Conservation (phyloP, 2,797 vertebrate genomes). For the Ctenopoma multispine region DNA sequence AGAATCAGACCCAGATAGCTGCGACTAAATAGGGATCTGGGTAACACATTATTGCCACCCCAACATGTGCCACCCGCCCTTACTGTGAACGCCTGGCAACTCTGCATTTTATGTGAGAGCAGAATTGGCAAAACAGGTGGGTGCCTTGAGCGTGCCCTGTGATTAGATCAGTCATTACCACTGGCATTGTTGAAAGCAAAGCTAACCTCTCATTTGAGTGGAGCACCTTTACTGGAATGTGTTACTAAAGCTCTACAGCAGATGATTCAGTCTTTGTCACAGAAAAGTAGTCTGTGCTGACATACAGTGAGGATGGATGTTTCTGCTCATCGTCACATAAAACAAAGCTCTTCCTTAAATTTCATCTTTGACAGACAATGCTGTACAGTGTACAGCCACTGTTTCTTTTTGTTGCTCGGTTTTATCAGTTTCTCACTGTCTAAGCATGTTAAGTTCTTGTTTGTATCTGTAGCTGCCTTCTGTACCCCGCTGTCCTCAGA, state of each 20-base stretch:
- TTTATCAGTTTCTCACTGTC: slow-evolving; percentile 34
- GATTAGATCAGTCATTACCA: slow-evolving; percentile 77
- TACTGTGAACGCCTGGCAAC: slow-evolving; percentile 61
- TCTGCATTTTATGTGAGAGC: slow-evolving; percentile 52
- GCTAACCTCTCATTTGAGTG: slow-evolving; percentile 62
- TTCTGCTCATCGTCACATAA: too few species aligned
- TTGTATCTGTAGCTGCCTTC: slow-evolving; percentile 14
- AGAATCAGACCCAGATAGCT: slow-evolving; percentile 62
- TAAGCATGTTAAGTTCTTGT: slow-evolving; percentile 34
- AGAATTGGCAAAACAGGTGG: slow-evolving; percentile 72
- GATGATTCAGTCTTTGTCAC: slow-evolving; percentile 57
- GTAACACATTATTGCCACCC: slow-evolving; percentile 69
- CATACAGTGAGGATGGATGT: slow-evolving; percentile 43
- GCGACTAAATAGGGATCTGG: slow-evolving; percentile 65
- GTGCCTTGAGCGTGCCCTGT: slow-evolving; percentile 62
- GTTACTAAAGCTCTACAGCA: slow-evolving; percentile 60
- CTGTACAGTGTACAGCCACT: slow-evolving; percentile 42
- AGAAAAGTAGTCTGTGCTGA: slow-evolving; percentile 42
- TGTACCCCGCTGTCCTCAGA: slow-evolving; percentile 9
- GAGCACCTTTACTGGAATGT: slow-evolving; percentile 75
- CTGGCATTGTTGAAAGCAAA: slow-evolving; percentile 64
- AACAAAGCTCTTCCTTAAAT: too few species aligned
- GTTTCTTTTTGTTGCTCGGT: slow-evolving; percentile 33
- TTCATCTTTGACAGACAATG: slow-evolving; percentile 26
- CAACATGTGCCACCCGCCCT: slow-evolving; percentile 69